Evolutionary conservation across 2,797 vertebrate genomes (phyloP), one percentile per base, ranked within the genome.

Genomic region (Clamator glandarius): DNA sequence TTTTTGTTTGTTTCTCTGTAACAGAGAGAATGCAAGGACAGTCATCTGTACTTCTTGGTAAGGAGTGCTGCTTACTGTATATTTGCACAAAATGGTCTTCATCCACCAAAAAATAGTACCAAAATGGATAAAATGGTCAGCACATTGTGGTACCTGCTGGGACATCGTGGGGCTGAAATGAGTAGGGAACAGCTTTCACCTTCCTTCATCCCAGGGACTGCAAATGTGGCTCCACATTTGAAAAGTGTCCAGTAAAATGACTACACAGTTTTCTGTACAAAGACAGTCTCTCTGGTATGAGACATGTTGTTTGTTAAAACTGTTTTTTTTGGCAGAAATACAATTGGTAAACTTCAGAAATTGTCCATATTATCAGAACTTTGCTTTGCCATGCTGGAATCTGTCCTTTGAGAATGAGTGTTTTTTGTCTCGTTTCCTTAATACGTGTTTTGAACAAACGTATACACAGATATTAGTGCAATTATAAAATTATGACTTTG

Each of bases 231-330:
- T 58, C 21, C 6, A 4, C 19, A 20, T 35, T 25, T 20, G 52
- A 25, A 13, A 42, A 41, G 33, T 15, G 59, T 51, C 24, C 19
- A 2, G 33, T 18, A 39, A 29, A 23, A 20, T 13, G 42, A 20
- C 35, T 42, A 1, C 1, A 1, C 29, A 55, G 10, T n/a, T 72
- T 59, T 6, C 23, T 16, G 5, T 18, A 5, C 33, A 25, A 26
- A 58, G n/a, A 6, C 4, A 5, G 5, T 23, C 39, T 46, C 48
- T 54, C 41, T n/a, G 5, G 26, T n/a, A 5, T 10, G 28, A 61
- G n/a, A 42, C 23, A 5, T 9, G 23, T 21, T 75, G 44, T 19
- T 52, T 26, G 5, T 67, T 46, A 35, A 25, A 42, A 17, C 11
- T 23, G 21, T 11, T 29, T 29, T 35, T 35, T 35, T 36, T 26